These are phyloP conservation scores for Spinus olivaceus DNA, from an alignment of 2,797 vertebrate genomes.

Conservation along the genomic window DNA sequence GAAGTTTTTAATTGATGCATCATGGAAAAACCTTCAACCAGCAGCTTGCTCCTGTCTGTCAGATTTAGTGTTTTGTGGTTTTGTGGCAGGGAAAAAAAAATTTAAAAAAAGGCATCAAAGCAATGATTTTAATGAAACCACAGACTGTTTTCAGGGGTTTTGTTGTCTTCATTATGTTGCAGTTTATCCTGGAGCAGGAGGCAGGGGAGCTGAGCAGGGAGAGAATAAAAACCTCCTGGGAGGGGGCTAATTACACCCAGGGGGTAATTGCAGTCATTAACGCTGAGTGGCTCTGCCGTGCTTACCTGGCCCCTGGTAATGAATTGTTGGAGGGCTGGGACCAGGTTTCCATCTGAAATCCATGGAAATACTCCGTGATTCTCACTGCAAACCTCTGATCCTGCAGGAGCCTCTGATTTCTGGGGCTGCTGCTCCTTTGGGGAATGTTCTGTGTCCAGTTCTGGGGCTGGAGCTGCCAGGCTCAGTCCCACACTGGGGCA, in stretches of 20 bases:
- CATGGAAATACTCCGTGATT: not conserved
- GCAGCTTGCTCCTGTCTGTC: not conserved
- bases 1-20: not conserved
- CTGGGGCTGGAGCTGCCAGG: not conserved
- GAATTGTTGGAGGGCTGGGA: not conserved
- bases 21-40: not conserved
- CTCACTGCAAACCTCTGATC: not conserved
- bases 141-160: not conserved
- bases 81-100: not conserved
- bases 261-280: not conserved
- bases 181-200: not conserved
- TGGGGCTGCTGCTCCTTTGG: not conserved
- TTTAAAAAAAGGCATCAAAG: not conserved
- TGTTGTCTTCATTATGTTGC: not conserved
- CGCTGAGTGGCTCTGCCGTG: not conserved
- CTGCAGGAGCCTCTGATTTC: not conserved
- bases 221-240: not conserved
- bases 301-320: not conserved
- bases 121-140: not conserved
- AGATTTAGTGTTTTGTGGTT: not conserved
- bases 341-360: not conserved
- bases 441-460: no score
- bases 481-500: not conserved
- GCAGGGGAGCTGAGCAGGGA: not conserved
- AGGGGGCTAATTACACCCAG: not conserved